These are phyloP conservation scores for Climacteris rufus DNA, from an alignment of 2,113 vertebrate species.

Conservation along the genomic window DNA sequence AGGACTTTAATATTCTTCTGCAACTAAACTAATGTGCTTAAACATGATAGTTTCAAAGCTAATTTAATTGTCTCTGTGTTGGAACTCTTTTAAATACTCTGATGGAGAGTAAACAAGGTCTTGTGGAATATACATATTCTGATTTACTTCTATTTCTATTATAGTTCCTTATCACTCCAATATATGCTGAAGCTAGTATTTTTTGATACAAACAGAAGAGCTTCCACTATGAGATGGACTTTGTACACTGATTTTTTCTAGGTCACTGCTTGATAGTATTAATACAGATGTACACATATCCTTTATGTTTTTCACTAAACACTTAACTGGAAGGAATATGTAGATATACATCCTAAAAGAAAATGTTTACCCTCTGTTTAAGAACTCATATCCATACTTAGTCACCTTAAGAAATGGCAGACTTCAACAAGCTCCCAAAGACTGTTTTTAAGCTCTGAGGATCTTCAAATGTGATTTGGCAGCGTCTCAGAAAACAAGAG, in stretches of 20 bases:
- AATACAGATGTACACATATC: not conserved
- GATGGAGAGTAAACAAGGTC: not conserved
- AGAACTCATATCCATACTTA: slow-evolving; percentile 3
- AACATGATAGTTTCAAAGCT: not conserved
- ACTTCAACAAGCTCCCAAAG: not conserved
- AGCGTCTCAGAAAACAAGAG: not conserved
- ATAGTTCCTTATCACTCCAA: not conserved
- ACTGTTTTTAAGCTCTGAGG: not conserved
- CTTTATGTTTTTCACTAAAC: not conserved
- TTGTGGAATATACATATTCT: not conserved
- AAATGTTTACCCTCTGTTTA: not conserved
- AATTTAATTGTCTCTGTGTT: not conserved
- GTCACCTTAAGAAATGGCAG: not conserved
- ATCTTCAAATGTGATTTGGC: not conserved
- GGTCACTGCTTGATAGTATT: not conserved
- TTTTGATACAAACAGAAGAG: not conserved
- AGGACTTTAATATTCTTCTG: not conserved
- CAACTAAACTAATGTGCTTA: not conserved
- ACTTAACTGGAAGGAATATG: not conserved
- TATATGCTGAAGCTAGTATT: not conserved
- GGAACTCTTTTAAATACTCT: not conserved
- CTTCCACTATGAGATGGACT: not conserved
- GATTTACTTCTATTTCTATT: not conserved
- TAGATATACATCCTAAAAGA: not conserved
- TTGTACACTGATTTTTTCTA: not conserved